Conservation (phyloP, 1,140 invertebrate genomes). For the Dreissena rostriformis region DNA sequence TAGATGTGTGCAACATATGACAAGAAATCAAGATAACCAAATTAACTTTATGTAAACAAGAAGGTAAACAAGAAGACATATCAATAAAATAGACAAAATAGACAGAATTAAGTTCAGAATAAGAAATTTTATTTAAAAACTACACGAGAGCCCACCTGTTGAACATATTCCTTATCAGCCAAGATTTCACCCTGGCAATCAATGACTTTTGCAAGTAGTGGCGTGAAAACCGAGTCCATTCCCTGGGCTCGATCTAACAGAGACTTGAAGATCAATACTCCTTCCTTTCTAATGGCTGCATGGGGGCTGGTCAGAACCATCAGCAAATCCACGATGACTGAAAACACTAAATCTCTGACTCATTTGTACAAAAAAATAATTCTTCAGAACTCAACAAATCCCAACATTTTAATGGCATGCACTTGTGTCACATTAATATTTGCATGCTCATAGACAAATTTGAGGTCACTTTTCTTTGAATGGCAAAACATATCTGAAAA, state of each 20-base stretch:
- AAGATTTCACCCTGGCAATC: conserved; percentile 63
- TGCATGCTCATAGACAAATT: too few species aligned
- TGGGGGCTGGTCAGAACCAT: conserved; percentile 57
- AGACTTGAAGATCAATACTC: conserved; percentile 38
- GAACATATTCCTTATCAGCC: conserved; percentile 58
- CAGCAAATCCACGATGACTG: conserved; percentile 62
- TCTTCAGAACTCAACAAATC: not conserved
- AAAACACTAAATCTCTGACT: conserved; percentile 34
- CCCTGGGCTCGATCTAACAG: conserved; percentile 14
- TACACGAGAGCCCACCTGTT: conserved; percentile 51
- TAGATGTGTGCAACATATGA: too few species aligned
- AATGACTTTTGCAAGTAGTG: conserved; percentile 55
- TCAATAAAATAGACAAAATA: too few species aligned
- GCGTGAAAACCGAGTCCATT: not conserved
- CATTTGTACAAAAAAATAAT: not conserved
- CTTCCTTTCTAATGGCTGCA: conserved; percentile 54
- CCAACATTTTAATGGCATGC: too few species aligned
- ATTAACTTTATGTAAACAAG: too few species aligned
- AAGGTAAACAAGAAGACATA: too few species aligned
- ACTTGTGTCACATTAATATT: too few species aligned
- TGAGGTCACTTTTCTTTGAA: too few species aligned
- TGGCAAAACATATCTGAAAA: too few species aligned
- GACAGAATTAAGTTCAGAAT: too few species aligned
- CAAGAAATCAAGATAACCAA: too few species aligned
- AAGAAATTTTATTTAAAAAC: not conserved